phyloP scores from a whole-genome alignment of 2,888 invertebrate genomes.

The Hypomecis atomaria region DNA sequence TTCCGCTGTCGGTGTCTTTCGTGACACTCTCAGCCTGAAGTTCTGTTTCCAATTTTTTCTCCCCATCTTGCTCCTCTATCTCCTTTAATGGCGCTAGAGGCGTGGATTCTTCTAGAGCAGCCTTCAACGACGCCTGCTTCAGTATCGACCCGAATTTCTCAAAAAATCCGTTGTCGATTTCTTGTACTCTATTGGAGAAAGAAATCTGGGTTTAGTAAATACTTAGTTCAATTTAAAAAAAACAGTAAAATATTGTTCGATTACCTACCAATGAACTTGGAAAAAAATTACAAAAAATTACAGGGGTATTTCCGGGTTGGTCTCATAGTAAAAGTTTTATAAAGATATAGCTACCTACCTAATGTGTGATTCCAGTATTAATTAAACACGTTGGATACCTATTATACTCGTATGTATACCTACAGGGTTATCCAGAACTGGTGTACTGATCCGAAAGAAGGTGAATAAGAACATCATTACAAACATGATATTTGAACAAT shows the following conservation, averaged over 20 bases:
- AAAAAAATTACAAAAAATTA: no score
- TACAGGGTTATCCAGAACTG: no score
- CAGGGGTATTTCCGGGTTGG: no score
- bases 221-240: not conserved
- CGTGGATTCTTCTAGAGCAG: constrained; percentile 83
- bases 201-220: not conserved
- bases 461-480: no score
- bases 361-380: no score
- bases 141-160: constrained; percentile 92
- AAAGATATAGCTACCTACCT: no score
- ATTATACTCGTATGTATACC: no score
- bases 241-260: not conserved
- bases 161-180: constrained; percentile 93
- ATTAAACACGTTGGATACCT: no score
- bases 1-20: constrained; percentile 80
- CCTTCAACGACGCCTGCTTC: constrained; percentile 86
- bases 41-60: constrained; percentile 66
- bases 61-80: constrained; percentile 73
- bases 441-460: no score
- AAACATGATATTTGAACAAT: no score
- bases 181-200: constrained; percentile 88
- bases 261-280: not conserved
- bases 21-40: constrained; percentile 70
- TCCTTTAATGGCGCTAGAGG: constrained; percentile 82
- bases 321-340: no score